Evolutionary conservation across 2,888 invertebrate genomes (phyloP), one percentile per base, ranked within the genome.

Genomic region (Synanthedon tipuliformis): DNA sequence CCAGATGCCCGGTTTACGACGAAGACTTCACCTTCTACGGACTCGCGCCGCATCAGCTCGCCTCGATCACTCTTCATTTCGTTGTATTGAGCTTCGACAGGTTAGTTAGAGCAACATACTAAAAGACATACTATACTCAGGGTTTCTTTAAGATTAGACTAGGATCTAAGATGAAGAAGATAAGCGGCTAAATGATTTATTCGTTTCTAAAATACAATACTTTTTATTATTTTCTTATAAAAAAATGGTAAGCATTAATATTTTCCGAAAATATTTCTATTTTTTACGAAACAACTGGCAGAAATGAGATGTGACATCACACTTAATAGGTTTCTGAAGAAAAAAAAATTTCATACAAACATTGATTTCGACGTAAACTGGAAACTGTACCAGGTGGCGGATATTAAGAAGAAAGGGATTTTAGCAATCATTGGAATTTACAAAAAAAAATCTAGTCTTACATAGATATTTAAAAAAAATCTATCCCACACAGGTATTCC

Each of bases 1-100:
- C 99, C 50, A 90, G 95, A 53, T 96, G 96, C 84, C 99, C 99
- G 0, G 94, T 96, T 1, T 99, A 98, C 81, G 98, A 99, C 71
- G 99, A 99, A 82, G 98, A 98, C 79, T 99, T 99, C 78, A 99
- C 98, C 1, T 99, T 99, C 90, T 99, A 98, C 75, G 98, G 98
- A 53, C 91, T 97, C 66, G 92, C 92, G 51, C 92, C 93, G 61
- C 93, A 93, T 71, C 97, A 98, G 80, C 89, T 98, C 56, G 89
- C 94, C 72, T 93, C 92, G 70, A 96, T 96, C 79, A 97, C 97
- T 4, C 89, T 97, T 52, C 97, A 98, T 86, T 97, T 98, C 78
- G 95, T 96, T 53, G 94, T 97, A 15, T 90, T 95, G 72, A 98
- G 95, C 83, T 98, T 97, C 81, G 98, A 98, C 86, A 93, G 98